Conservation (phyloP, 2,888 invertebrate species). For the Criorhina ranunculi region DNA sequence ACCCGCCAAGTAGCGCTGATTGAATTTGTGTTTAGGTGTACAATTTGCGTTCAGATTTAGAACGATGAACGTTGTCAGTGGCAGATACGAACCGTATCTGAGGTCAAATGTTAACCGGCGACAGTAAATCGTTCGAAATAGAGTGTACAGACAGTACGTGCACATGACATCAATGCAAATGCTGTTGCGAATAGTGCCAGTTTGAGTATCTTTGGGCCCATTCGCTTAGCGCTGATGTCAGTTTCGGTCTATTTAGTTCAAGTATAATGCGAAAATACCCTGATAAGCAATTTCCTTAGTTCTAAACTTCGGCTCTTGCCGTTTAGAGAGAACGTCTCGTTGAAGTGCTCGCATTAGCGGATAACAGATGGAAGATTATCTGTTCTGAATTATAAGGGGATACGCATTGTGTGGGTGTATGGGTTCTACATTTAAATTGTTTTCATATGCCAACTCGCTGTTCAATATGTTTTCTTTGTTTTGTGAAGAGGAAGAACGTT, state of each 20-base stretch:
- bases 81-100: slow-evolving; percentile 60
- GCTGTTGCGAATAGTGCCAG: slow-evolving; percentile 24
- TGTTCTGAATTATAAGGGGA: not conserved
- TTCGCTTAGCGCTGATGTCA: slow-evolving; percentile 72
- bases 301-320: slow-evolving; percentile 19
- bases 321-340: slow-evolving; percentile 23
- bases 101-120: slow-evolving; percentile 69
- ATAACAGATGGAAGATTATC: slow-evolving; percentile 37
- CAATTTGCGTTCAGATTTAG: slow-evolving; percentile 61
- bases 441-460: slow-evolving; percentile 60
- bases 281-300: slow-evolving; percentile 63
- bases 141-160: slow-evolving; percentile 13
- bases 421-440: slow-evolving; percentile 38
- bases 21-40: slow-evolving; percentile 59
- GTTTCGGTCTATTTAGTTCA: slow-evolving; percentile 76
- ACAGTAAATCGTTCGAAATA: slow-evolving; percentile 37
- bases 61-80: slow-evolving; percentile 39
- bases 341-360: slow-evolving; percentile 16
- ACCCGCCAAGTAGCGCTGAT: slow-evolving; percentile 47
- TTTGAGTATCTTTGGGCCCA: slow-evolving; percentile 12
- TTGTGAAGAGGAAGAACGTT: slow-evolving; percentile 40
- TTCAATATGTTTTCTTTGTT: slow-evolving; percentile 35
- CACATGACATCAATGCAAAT: slow-evolving; percentile 66
- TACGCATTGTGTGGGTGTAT: slow-evolving; percentile 14
- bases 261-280: slow-evolving; percentile 71